These are phyloP conservation scores for Penaeus monodon DNA, from an alignment of 2,888 invertebrate species.

Conservation along the genomic window DNA sequence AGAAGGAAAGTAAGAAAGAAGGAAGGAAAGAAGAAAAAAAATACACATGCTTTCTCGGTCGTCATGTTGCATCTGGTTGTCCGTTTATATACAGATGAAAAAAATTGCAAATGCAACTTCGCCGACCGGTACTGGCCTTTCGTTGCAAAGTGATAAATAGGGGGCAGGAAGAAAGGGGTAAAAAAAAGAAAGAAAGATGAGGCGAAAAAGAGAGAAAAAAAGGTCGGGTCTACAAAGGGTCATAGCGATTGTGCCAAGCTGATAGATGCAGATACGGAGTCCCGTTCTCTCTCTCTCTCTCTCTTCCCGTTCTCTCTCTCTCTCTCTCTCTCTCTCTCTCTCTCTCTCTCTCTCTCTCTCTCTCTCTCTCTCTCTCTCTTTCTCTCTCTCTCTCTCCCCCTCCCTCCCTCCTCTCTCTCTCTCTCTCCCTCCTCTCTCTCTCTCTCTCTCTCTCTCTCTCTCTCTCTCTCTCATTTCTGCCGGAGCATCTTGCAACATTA, in stretches of 20 bases:
- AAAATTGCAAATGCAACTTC: background rate
- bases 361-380: slow-evolving; percentile 34
- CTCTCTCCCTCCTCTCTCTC: background rate
- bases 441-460: background rate
- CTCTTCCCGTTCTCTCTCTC: slow-evolving; percentile 27
- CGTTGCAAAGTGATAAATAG: background rate
- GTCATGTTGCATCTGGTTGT: too few relatives aligned
- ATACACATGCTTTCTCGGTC: too few relatives aligned
- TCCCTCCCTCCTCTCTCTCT: background rate
- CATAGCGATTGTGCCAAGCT: background rate
- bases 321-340: slow-evolving; percentile 32
- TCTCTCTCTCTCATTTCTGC: background rate
- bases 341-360: slow-evolving; percentile 23
- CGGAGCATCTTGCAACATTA: too few relatives aligned
- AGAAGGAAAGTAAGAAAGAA: too few relatives aligned
- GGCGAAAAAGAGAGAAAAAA: too few relatives aligned
- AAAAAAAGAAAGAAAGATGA: too few relatives aligned
- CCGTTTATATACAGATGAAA: background rate
- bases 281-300: slow-evolving; percentile 18
- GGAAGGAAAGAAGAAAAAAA: too few relatives aligned
- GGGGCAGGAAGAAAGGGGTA: background rate
- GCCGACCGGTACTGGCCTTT: background rate
- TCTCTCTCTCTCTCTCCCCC: background rate
- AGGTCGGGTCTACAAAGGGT: too few relatives aligned
- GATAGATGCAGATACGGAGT: background rate